Conservation (phyloP, 2,797 vertebrate species). For the Schizothorax lantsangensis region DNA sequence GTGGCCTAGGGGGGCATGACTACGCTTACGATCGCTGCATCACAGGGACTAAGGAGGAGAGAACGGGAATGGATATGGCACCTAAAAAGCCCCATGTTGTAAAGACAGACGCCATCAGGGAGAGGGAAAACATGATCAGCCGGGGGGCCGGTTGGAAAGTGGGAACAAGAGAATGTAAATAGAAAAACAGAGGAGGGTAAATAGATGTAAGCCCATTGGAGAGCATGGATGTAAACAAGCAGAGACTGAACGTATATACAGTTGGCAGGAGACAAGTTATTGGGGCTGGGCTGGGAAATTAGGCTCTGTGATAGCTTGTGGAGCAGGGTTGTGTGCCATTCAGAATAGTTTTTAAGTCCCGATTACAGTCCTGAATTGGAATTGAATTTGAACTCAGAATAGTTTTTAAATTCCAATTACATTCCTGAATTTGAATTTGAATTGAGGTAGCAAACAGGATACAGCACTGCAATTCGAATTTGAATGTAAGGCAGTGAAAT, state of each 20-base stretch:
- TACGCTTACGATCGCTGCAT: constrained; percentile 66
- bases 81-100: constrained; percentile 22
- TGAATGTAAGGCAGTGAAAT: neutral
- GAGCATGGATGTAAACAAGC: constrained; percentile 64
- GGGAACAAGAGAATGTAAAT: constrained; percentile 60
- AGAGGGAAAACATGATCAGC: constrained; percentile 41
- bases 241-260: constrained; percentile 49
- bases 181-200: constrained; percentile 58
- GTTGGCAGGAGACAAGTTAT: neutral
- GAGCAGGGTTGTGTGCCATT: neutral
- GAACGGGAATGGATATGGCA: constrained; percentile 20
- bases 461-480: neutral
- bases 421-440: neutral
- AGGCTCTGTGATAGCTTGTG: constrained; percentile 12
- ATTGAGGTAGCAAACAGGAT: neutral
- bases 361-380: neutral
- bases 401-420: neutral
- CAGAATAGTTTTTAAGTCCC: neutral
- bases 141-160: constrained; percentile 27
- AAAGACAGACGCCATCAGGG: constrained; percentile 29
- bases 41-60: constrained; percentile 40
- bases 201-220: constrained; percentile 67
- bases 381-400: neutral
- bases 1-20: constrained; percentile 64
- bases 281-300: constrained; percentile 10